A percentile compares a stretch with the other conserved stretches of the same genome.
These are phyloP conservation scores for Tenebrosternarchus preto DNA, from an alignment of 2,113 vertebrate species.

Conservation along the genomic window DNA sequence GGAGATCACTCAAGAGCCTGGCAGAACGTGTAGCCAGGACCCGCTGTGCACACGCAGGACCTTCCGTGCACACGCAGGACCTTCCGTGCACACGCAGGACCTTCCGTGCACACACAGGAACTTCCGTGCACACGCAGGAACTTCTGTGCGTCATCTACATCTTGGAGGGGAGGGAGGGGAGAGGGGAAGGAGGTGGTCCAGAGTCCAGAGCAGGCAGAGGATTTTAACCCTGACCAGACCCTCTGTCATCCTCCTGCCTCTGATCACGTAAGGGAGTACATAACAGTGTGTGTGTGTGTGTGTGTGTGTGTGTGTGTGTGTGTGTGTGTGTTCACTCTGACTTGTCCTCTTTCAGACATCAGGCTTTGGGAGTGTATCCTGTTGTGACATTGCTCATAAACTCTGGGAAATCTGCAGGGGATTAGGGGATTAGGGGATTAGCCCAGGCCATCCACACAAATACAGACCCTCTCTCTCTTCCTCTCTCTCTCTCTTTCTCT, in stretches of 20 bases:
- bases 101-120: too few species aligned
- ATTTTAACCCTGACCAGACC: too few species aligned
- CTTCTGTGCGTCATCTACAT: too few species aligned
- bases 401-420: conserved; percentile 66
- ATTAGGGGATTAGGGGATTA: conserved; percentile 37
- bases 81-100: too few species aligned
- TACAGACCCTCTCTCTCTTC: not conserved
- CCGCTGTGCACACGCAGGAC: not conserved
- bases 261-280: too few species aligned
- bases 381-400: conserved; percentile 75
- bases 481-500: not conserved
- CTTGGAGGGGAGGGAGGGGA: not conserved
- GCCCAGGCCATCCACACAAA: not conserved
- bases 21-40: too few species aligned
- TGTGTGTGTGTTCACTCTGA: conserved; percentile 42
- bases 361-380: conserved; percentile 70
- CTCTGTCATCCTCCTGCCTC: too few species aligned
- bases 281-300: conserved; percentile 30
- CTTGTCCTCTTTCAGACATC: conserved; percentile 62
- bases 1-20: conserved; percentile 5
- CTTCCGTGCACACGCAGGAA: too few species aligned
- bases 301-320: conserved; percentile 48
- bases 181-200: not conserved
- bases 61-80: too few species aligned
- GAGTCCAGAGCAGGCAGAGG: too few species aligned